A percentile compares a stretch with the other conserved stretches of the same genome.
phyloP scores from a whole-genome alignment of 2,797 vertebrate genomes.

The Podarcis lilfordi region DNA sequence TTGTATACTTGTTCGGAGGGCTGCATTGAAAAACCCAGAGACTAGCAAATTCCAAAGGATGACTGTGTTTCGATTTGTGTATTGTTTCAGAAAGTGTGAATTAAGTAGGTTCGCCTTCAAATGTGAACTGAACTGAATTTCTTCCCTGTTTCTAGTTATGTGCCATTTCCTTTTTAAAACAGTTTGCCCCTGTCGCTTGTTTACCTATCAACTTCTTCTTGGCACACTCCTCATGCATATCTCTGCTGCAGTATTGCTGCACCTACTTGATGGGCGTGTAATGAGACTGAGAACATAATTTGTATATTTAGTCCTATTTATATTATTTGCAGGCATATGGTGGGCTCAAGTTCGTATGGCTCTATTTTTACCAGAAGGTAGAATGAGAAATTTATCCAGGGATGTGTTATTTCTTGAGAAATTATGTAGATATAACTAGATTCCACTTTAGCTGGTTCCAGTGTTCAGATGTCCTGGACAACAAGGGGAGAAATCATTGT shows the following conservation, averaged over 20 bases:
- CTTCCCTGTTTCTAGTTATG: neutral
- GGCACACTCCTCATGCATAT: neutral
- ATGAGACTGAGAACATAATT: neutral
- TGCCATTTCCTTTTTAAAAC: neutral
- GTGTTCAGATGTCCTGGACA: neutral
- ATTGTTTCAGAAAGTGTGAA: too few relatives aligned
- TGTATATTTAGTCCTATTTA: neutral
- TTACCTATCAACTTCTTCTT: neutral
- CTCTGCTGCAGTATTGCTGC: neutral
- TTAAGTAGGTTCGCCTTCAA: too few relatives aligned
- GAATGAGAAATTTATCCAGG: neutral
- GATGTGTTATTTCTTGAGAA: neutral
- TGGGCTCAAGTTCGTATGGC: neutral
- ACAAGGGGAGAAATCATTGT: neutral
- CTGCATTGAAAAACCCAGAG: too few relatives aligned
- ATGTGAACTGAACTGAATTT: too few relatives aligned
- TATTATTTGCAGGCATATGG: conserved; percentile 22
- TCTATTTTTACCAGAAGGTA: neutral
- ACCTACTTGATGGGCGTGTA: conserved; percentile 18
- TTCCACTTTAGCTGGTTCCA: neutral
- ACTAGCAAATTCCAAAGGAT: neutral
- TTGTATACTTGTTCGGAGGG: too few relatives aligned
- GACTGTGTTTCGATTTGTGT: too few relatives aligned
- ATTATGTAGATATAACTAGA: neutral
- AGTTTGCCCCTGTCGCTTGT: neutral